A percentile compares a stretch with the other conserved stretches of the same genome.
Evolutionary conservation across 1,140 invertebrate species (phyloP).

Genomic region (Theocolax elegans): DNA sequence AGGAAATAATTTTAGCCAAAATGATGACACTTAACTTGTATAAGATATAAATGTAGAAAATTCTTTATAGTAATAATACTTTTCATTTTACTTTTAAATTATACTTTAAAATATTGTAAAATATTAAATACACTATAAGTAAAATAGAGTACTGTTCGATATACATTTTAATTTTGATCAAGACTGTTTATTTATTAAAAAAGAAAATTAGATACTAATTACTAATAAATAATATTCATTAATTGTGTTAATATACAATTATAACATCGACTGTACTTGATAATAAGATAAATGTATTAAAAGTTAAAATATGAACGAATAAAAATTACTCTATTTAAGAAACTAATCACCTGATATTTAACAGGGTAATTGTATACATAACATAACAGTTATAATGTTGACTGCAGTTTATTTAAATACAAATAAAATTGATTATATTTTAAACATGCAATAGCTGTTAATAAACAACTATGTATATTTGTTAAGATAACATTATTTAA

Average conservation of each 20-base stretch:
- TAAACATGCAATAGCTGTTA: neutral
- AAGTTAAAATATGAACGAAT: neutral
- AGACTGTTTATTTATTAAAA: constrained; percentile 19
- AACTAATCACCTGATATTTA: constrained; percentile 5
- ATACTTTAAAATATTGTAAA: neutral
- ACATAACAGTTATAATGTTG: neutral
- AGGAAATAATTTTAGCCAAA: neutral
- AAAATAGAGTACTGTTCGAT: constrained; percentile 9
- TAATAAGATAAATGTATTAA: neutral
- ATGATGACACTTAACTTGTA: neutral
- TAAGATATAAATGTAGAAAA: neutral
- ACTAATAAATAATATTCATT: neutral
- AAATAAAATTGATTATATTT: neutral
- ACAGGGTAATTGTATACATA: constrained; percentile 20
- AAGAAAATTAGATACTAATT: neutral
- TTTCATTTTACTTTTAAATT: neutral
- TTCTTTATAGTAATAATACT: neutral
- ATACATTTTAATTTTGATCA: neutral
- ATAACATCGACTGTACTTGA: constrained; percentile 13
- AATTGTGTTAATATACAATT: neutral
- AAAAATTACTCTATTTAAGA: constrained; percentile 7
- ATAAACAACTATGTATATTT: neutral
- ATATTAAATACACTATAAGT: constrained; percentile 4
- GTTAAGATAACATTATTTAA: neutral
- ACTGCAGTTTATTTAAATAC: neutral